Evolutionary conservation across 1,140 invertebrate genomes (phyloP), one percentile per base, ranked within the genome.

Genomic region (Aphis craccivora): DNA sequence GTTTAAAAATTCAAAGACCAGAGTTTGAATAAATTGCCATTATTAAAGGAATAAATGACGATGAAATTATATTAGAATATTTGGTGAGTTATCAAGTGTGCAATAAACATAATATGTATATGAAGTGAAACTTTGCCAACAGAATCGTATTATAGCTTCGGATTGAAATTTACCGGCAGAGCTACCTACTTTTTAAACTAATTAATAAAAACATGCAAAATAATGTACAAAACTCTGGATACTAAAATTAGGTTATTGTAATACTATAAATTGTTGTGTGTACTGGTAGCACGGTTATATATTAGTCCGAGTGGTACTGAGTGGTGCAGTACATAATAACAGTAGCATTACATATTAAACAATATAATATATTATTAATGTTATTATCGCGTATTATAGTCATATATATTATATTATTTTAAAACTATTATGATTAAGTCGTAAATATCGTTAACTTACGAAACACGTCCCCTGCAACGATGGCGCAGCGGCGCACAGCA

Each of bases 391-490:
- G 60, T 76, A n/a, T 23, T 23, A 53, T 53, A 23, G 37, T 40
- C 37, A 40, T 40, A 2, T n/a, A 53, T 23, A 5, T 53, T 53
- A 53, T n/a, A n/a, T 76, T 18, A n/a, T 76, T 18, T 76, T 83
- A 37, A 9, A 7, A 40, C n/a, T n/a, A n/a, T 76, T 6, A 76
- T n/a, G 37, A 37, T 9, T 22, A 40, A 5, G 35, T 40, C 35
- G 23, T 86, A 22, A 23, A n/a, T n/a, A n/a, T 86, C 23, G 51
- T 81, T 1, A 45, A 94, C 95, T 95, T 94, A 95, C 95, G 94
- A 95, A 95, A 90, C 95, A 95, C 25, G 95, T 95, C 53, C 95
- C 95, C 94, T 95, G 94, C 51, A 95, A 94, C 48, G 94, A 94
- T 6, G 94, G 94, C 20, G 95, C 94, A 22, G 95, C 94, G 18